Evolutionary conservation across 2,888 invertebrate genomes (phyloP).

Genomic region (Cremastinae sp.): DNA sequence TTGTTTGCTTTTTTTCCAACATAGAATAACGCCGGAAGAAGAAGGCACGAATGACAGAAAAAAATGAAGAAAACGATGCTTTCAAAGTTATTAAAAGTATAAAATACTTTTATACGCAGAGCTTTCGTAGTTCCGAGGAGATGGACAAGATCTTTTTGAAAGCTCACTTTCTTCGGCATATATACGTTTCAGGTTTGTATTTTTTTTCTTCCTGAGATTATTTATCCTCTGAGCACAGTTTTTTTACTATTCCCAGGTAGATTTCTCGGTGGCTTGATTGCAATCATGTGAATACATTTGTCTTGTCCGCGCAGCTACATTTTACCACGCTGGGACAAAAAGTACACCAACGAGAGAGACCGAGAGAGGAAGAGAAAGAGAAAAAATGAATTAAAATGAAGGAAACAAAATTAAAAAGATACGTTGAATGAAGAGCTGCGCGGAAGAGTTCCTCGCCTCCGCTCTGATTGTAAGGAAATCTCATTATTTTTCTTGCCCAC

Average conservation of each 20-base stretch:
- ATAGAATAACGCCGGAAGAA: not conserved
- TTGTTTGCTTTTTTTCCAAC: not conserved
- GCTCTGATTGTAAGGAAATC: slow-evolving; percentile 43
- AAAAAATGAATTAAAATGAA: slow-evolving; percentile 15
- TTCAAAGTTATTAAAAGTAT: slow-evolving; percentile 70
- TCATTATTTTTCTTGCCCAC: slow-evolving; percentile 38
- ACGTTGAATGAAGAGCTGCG: slow-evolving; percentile 1
- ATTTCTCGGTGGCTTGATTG: slow-evolving; percentile 39
- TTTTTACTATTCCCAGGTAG: no score
- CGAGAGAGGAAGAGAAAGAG: not conserved
- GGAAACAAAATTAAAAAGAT: slow-evolving; percentile 12
- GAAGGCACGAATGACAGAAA: no score
- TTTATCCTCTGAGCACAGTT: slow-evolving; percentile 12
- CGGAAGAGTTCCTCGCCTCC: slow-evolving; percentile 2
- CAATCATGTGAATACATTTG: slow-evolving; percentile 24
- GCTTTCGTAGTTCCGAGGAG: slow-evolving; percentile 38
- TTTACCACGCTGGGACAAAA: not conserved
- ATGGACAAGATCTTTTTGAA: slow-evolving; percentile 27
- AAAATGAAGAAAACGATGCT: slow-evolving; percentile 54
- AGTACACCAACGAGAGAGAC: not conserved
- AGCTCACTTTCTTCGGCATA: slow-evolving; percentile 10
- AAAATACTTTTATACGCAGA: slow-evolving; percentile 67
- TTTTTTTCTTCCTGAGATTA: slow-evolving; percentile 5
- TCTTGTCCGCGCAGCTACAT: not conserved
- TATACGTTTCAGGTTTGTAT: slow-evolving; percentile 1